Evolutionary conservation across 2,888 invertebrate species (phyloP).

Genomic region (Lycia hirtaria): DNA sequence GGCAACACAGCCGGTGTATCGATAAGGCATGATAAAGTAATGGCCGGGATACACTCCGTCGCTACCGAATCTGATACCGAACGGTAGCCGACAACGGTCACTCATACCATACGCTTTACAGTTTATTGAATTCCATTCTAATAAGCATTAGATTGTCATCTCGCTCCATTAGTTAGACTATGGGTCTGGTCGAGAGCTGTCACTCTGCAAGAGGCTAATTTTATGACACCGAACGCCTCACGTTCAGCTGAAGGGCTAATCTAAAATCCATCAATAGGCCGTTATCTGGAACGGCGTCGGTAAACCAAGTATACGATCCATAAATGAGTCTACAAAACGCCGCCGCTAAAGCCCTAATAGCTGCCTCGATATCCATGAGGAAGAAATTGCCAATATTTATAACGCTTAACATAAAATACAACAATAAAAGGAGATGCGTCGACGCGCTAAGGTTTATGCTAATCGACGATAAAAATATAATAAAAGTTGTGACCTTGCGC

Average conservation of each 20-base stretch:
- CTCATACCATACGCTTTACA: slow-evolving; percentile 62
- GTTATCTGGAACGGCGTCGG: slow-evolving; percentile 72
- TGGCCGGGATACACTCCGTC: slow-evolving; percentile 63
- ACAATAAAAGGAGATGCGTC: slow-evolving; percentile 70
- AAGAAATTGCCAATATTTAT: slow-evolving; percentile 70
- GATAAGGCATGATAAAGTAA: slow-evolving; percentile 81
- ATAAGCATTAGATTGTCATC: slow-evolving; percentile 66
- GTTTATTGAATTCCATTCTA: slow-evolving; percentile 74
- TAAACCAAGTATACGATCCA: slow-evolving; percentile 75
- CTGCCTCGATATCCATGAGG: slow-evolving; percentile 58
- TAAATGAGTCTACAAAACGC: slow-evolving; percentile 72
- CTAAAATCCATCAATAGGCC: slow-evolving; percentile 71
- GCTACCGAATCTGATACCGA: slow-evolving; percentile 79
- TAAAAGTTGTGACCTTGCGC: slow-evolving; percentile 61
- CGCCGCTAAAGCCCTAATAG: slow-evolving; percentile 63
- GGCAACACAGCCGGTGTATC: slow-evolving; percentile 53
- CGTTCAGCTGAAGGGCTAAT: slow-evolving; percentile 60
- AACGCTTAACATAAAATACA: slow-evolving; percentile 65
- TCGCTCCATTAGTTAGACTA: slow-evolving; percentile 40
- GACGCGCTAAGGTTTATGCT: slow-evolving; percentile 67
- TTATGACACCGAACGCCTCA: slow-evolving; percentile 54
- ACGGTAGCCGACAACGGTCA: slow-evolving; percentile 68
- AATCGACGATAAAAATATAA: slow-evolving; percentile 69
- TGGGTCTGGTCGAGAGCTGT: slow-evolving; percentile 28
- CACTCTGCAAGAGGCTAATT: slow-evolving; percentile 54